Conservation (phyloP, 2,113 vertebrate genomes). For the Carassius auratus region DNA sequence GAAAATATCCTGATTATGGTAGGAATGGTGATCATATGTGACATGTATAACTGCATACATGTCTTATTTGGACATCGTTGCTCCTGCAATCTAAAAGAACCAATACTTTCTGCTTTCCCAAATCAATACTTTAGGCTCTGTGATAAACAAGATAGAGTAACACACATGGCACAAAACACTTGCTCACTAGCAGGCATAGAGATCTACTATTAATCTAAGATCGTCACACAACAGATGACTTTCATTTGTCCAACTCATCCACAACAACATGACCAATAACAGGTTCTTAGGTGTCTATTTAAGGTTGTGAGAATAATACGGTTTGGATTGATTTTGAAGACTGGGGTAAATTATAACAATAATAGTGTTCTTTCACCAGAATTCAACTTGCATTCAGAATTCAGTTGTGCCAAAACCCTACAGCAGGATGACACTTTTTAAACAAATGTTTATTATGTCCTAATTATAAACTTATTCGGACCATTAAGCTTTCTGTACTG, state of each 20-base stretch:
- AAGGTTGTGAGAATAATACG: background rate
- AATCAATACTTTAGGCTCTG: background rate
- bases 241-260: background rate
- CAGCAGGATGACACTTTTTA: background rate
- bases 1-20: background rate
- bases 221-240: background rate
- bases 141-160: conserved; percentile 1
- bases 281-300: background rate
- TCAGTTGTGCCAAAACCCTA: background rate
- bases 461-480: background rate
- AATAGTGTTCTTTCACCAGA: background rate
- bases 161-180: background rate
- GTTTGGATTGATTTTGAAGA: background rate
- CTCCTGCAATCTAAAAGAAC: background rate
- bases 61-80: background rate
- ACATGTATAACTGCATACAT: background rate
- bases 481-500: background rate
- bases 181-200: background rate
- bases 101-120: background rate
- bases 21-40: no score
- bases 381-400: background rate
- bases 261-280: background rate
- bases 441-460: background rate
- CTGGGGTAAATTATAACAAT: background rate
- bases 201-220: background rate